Evolutionary conservation across 2,888 invertebrate genomes (phyloP).

Genomic region (Seira ritae): DNA sequence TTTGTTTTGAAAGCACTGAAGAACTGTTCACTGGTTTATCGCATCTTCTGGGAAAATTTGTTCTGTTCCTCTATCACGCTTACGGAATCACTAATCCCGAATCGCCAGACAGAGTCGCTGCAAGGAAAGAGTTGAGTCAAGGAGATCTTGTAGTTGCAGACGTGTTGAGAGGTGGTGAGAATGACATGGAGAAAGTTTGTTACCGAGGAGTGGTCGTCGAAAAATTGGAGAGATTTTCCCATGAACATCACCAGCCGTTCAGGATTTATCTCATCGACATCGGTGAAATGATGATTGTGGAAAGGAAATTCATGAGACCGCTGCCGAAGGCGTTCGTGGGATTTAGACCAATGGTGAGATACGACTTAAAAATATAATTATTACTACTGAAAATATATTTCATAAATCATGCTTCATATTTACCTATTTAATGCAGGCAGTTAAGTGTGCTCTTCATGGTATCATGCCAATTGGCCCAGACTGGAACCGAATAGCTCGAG

Average conservation of each 20-base stretch:
- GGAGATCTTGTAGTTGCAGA: too few species aligned
- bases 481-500: not conserved
- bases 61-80: too few species aligned
- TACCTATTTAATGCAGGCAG: not conserved
- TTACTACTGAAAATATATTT: not conserved
- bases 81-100: too few species aligned
- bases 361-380: not conserved
- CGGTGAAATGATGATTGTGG: constrained; percentile 12
- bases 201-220: too few species aligned
- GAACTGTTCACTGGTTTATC: too few species aligned
- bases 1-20: too few species aligned
- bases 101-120: too few species aligned
- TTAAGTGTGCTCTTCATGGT: not conserved
- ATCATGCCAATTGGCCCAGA: not conserved
- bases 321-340: not conserved
- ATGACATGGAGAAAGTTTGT: too few species aligned
- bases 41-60: too few species aligned
- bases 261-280: constrained; percentile 21
- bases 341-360: constrained; percentile 18
- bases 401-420: not conserved
- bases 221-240: not conserved
- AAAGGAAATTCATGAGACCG: not conserved
- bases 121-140: too few species aligned
- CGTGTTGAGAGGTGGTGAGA: too few species aligned
- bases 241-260: not conserved